phyloP scores from a whole-genome alignment of 2,113 vertebrate species.

The Sceloporus undulatus region DNA sequence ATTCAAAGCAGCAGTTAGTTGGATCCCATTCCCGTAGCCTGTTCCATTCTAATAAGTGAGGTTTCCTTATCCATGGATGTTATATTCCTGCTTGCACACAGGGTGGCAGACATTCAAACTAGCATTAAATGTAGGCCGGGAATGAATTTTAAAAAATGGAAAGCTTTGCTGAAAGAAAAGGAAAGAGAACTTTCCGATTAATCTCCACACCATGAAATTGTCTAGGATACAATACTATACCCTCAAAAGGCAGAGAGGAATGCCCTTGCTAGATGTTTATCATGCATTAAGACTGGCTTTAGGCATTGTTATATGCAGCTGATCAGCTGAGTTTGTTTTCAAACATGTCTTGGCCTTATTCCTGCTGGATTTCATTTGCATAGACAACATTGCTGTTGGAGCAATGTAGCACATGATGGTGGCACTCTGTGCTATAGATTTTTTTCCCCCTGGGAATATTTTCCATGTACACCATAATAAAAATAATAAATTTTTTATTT shows the following conservation, averaged over 20 bases:
- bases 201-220: neutral
- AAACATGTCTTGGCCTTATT: neutral
- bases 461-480: neutral
- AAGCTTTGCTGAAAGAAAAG: neutral
- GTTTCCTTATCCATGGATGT: neutral
- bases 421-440: neutral
- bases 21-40: neutral
- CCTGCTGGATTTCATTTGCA: conserved; percentile 15
- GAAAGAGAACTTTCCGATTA: neutral
- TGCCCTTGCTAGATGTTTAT: neutral
- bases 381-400: neutral
- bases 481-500: too few relatives aligned
- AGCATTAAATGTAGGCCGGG: neutral
- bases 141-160: neutral
- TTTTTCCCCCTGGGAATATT: neutral
- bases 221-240: neutral
- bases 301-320: neutral
- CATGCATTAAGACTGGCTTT: neutral
- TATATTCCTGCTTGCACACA: conserved; percentile 7
- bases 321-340: neutral
- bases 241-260: conserved; percentile 8
- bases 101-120: conserved; percentile 6
- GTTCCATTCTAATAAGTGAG: neutral
- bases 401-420: neutral
- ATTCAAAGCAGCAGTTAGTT: neutral